Conservation (phyloP, 2,113 vertebrate genomes). For the Saccopteryx bilineata region DNA sequence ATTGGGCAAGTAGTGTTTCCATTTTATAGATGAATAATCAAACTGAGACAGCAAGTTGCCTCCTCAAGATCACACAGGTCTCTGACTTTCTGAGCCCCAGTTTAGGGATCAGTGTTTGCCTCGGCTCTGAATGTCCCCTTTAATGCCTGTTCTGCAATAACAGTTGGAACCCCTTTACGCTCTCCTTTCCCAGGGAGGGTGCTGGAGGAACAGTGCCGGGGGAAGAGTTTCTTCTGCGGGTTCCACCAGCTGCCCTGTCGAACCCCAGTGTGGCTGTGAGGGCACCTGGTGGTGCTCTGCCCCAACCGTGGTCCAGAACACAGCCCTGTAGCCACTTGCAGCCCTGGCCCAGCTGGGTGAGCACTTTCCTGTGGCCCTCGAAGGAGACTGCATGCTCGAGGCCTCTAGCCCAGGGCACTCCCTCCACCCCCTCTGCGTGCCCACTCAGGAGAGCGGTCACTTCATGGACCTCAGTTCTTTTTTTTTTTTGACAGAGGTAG, state of each 20-base stretch:
- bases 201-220: neutral
- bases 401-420: neutral
- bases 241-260: neutral
- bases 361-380: neutral
- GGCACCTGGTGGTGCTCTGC: neutral
- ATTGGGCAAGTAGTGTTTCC: neutral
- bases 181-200: neutral
- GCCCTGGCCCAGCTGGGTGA: neutral
- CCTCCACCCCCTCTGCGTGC: neutral
- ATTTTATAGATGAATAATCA: neutral
- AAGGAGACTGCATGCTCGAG: neutral
- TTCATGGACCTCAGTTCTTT: too few relatives aligned
- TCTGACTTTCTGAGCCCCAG: neutral
- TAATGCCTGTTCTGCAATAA: neutral
- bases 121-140: neutral
- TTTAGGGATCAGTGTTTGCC: neutral
- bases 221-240: too few relatives aligned
- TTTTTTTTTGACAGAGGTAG: too few relatives aligned
- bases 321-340: neutral
- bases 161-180: neutral
- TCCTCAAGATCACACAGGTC: neutral
- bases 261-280: neutral
- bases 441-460: neutral
- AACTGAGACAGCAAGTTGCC: neutral
- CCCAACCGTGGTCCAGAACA: neutral